Conservation (phyloP, 2,888 invertebrate genomes). For the Dynastes tityus region DNA sequence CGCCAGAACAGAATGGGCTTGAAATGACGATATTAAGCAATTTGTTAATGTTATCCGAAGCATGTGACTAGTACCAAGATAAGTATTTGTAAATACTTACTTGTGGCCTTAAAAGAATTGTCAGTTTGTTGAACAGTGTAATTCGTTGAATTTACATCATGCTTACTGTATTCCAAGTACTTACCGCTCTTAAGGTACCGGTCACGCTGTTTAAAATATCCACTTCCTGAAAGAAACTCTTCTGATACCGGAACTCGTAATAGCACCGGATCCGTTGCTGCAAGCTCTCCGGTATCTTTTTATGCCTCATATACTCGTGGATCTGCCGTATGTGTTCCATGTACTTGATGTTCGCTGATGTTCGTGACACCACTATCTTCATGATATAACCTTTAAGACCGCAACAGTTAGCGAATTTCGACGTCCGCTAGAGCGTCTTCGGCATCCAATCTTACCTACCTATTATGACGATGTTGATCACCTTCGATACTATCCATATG, state of each 20-base stretch:
- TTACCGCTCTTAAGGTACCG: slow-evolving; percentile 68
- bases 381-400: slow-evolving; percentile 27
- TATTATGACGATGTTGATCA: slow-evolving; percentile 59
- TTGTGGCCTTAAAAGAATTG: no score
- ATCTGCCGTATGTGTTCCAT: slow-evolving; percentile 73
- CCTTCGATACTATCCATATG: slow-evolving; percentile 62
- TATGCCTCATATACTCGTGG: slow-evolving; percentile 75
- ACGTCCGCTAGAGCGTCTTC: not conserved
- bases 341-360: slow-evolving; percentile 56
- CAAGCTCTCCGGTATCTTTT: slow-evolving; percentile 73
- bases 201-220: slow-evolving; percentile 73
- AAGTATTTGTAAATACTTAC: no score
- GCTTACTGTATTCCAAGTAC: not conserved
- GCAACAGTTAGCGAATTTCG: not conserved
- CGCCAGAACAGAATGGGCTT: no score
- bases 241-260: slow-evolving; percentile 75
- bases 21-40: no score
- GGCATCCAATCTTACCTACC: slow-evolving; percentile 52
- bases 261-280: slow-evolving; percentile 73
- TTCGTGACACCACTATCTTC: slow-evolving; percentile 35
- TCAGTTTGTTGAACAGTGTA: no score
- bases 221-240: slow-evolving; percentile 74
- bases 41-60: no score
- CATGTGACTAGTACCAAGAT: no score
- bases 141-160: no score